These are phyloP conservation scores for Drosophila niveifrons DNA, from an alignment of 2,888 invertebrate genomes.

Conservation along the genomic window DNA sequence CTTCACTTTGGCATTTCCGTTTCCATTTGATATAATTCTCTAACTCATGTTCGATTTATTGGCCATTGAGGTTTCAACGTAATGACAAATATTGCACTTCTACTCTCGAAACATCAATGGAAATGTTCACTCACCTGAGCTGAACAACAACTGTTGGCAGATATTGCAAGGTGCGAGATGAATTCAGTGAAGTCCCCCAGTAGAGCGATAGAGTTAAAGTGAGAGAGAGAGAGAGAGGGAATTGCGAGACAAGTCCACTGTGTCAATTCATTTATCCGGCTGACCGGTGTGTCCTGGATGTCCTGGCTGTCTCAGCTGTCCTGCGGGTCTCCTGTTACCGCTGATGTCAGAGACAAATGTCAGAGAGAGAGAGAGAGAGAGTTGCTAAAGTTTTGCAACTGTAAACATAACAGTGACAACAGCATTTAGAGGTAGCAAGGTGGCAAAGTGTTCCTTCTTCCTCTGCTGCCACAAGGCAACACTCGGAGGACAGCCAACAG, in stretches of 20 bases:
- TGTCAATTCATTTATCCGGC: constrained; percentile 62
- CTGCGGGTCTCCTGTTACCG: constrained; percentile 29
- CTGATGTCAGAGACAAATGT: constrained; percentile 65
- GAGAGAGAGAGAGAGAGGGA: not conserved
- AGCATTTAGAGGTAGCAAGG: constrained; percentile 35
- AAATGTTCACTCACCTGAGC: constrained; percentile 17
- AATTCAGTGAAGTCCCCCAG: constrained; percentile 30
- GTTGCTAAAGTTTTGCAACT: constrained; percentile 62
- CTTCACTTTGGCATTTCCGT: not conserved
- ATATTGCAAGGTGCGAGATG: constrained; percentile 40
- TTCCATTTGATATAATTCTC: not conserved
- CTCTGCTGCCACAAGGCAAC: not conserved
- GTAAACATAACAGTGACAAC: constrained; percentile 69
- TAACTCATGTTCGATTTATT: constrained; percentile 16
- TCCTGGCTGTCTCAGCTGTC: constrained; percentile 14
- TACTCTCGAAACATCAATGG: constrained; percentile 33
- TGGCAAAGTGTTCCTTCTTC: not conserved
- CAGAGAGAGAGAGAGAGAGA: too few relatives aligned
- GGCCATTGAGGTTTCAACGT: constrained; percentile 11
- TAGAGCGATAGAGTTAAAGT: constrained; percentile 24
- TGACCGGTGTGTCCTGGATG: constrained; percentile 25
- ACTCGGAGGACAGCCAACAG: not conserved
- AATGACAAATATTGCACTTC: constrained; percentile 40
- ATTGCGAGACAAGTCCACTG: constrained; percentile 11
- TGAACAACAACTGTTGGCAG: constrained; percentile 11